phyloP scores from a whole-genome alignment of 2,113 vertebrate species.

The Scolopax mira region DNA sequence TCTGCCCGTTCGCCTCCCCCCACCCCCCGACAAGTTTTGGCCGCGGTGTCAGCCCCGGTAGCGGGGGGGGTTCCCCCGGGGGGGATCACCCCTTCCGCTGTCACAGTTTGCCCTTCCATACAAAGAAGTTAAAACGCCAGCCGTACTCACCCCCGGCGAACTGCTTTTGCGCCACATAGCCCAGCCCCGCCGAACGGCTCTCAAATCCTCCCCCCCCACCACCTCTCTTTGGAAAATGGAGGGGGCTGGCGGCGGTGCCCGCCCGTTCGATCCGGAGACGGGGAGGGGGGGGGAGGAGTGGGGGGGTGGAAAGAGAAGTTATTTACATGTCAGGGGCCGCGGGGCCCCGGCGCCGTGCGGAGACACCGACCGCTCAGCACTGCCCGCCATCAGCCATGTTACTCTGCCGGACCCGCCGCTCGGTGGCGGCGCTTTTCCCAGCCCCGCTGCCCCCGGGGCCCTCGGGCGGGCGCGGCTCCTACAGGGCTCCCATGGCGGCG shows the following conservation, averaged over 20 bases:
- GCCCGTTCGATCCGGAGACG: not conserved
- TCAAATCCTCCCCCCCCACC: not conserved
- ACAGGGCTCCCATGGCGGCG: conserved; percentile 11
- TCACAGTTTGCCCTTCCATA: conserved; percentile 33
- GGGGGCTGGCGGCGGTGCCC: conserved; percentile 26
- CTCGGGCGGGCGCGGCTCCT: not conserved
- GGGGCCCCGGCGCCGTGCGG: not conserved
- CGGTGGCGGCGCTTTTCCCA: not conserved
- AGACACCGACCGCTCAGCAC: conserved; percentile 3
- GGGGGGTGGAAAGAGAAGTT: conserved; percentile 23
- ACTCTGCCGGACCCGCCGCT: not conserved
- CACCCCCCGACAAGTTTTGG: conserved; percentile 22
- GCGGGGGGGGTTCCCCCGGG: not conserved
- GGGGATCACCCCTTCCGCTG: not conserved
- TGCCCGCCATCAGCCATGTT: conserved; percentile 35
- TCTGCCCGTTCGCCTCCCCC: not conserved
- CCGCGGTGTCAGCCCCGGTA: not conserved
- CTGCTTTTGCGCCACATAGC: conserved; percentile 15
- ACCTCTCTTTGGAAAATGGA: conserved; percentile 13
- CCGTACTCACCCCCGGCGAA: conserved; percentile 57
- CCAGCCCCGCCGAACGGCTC: conserved; percentile 28
- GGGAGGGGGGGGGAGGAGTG: too few species aligned
- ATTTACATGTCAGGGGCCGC: conserved; percentile 27
- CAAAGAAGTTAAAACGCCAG: conserved; percentile 52
- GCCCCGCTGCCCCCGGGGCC: conserved; percentile 23